Base-by-base conservation (phyloP, 2,113 vertebrate genomes). In the Gambusia holbrooki region DNA sequence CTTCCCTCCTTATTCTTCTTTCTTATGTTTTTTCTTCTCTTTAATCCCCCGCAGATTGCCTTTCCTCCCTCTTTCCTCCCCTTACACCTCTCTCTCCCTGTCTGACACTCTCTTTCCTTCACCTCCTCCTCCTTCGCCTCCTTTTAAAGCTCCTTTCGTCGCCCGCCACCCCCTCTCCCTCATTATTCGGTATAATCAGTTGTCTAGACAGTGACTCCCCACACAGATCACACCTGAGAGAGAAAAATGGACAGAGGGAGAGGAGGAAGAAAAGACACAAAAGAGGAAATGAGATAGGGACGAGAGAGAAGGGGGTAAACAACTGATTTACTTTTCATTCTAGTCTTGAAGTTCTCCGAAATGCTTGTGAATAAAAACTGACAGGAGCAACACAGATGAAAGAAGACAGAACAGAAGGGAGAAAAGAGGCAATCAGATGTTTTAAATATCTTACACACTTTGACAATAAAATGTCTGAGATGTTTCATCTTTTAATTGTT, bases 121-220 rank as follows among this genome's bases (percentile, higher is more conserved):
- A 42, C 76, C 64, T 73, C 72, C 63, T 74, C 74, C 67, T 71
- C 62, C 58, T 42, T 35, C 74, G 25, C 66, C 76, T 66, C 48
- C 45, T 45, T 69, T 80, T 82, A 76, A 83, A 75, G 80, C 80
- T 70, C 79, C 65, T 35, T 9, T 71, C 81, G 71, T 70, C 10
- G 73, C 75, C 62, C 40, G 45, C 28, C 60, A 70, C 80, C 72
- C 79, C 29, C 48, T 66, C 73, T 71, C 65, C 66, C 81, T 90
- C 88, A 90, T 92, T 90, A 91, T 89, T 93, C 73, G 62, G 81
- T 80, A 86, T 93, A 91, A 93, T 92, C 87, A 84, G 84, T 88
- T 82, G 92, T 93, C 92, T 93, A 93, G 92, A 92, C 92, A 88
- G 84, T 74, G 84, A 83, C 88, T 87, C 87, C 87, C 85, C 77